phyloP scores from a whole-genome alignment of 2,888 invertebrate species.

The Lasioglossum pauxillum region DNA sequence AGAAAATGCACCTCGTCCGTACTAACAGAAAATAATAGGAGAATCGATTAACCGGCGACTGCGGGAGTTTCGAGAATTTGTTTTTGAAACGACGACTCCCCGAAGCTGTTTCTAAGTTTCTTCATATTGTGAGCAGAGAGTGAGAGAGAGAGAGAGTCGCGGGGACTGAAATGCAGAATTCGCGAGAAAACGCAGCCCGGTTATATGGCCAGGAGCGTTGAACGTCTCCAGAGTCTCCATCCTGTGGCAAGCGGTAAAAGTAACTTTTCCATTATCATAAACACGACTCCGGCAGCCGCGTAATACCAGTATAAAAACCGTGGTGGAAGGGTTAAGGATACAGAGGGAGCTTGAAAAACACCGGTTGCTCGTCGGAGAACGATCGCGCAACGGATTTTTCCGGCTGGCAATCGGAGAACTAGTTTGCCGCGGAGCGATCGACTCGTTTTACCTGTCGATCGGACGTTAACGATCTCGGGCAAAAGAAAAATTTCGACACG shows the following conservation, averaged over 20 bases:
- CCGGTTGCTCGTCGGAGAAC: not conserved
- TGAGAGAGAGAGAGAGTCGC: no score
- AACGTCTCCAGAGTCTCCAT: not conserved
- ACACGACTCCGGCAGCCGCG: conserved; percentile 1
- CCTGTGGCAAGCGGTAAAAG: not conserved
- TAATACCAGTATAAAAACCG: not conserved
- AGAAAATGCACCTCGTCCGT: no score
- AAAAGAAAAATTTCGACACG: conserved; percentile 9
- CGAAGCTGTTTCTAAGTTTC: no score
- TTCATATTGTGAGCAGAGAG: no score
- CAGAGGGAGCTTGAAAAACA: not conserved
- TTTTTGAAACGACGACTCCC: no score
- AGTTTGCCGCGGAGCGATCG: conserved; percentile 4
- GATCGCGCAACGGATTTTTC: not conserved
- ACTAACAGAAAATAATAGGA: no score
- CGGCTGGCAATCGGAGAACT: conserved; percentile 1
- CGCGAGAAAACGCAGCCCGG: not conserved
- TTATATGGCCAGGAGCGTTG: not conserved
- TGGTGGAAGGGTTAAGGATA: conserved; percentile 8
- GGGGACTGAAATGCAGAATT: not conserved
- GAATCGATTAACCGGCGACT: no score
- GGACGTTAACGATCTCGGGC: not conserved
- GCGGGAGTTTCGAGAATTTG: no score
- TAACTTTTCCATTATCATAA: conserved; percentile 8
- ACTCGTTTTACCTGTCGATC: conserved; percentile 16